phyloP scores from a whole-genome alignment of 2,888 invertebrate species.

The Drosophila emarginata region DNA sequence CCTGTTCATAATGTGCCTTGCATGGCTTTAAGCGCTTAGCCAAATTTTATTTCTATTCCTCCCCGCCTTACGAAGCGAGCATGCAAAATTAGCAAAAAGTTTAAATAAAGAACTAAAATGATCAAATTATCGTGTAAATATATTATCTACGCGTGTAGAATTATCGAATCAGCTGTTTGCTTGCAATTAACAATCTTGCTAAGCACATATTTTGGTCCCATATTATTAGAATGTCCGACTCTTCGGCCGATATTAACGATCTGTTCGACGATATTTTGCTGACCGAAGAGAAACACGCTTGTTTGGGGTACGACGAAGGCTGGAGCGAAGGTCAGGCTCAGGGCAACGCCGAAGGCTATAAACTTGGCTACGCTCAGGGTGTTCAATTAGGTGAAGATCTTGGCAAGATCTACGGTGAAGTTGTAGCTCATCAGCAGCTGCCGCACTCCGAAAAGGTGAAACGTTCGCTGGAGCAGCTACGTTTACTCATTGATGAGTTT shows the following conservation, averaged over 20 bases:
- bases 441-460: constrained; percentile 84
- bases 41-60: constrained; percentile 34
- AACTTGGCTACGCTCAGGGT: constrained; percentile 90
- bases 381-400: constrained; percentile 90
- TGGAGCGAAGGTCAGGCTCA: constrained; percentile 85
- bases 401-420: constrained; percentile 88
- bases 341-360: constrained; percentile 85
- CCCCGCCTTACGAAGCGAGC: constrained; percentile 25
- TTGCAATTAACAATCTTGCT: background rate
- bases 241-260: constrained; percentile 87
- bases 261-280: constrained; percentile 88
- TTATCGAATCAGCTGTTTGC: background rate
- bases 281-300: constrained; percentile 86
- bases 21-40: constrained; percentile 59
- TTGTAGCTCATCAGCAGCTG: constrained; percentile 84
- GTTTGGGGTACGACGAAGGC: constrained; percentile 88
- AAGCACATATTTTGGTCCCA: background rate
- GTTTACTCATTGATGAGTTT: constrained; percentile 85
- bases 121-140: background rate
- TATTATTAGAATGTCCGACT: constrained; percentile 41
- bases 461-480: constrained; percentile 84
- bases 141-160: background rate
- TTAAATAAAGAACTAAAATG: constrained; percentile 28
- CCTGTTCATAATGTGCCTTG: constrained; percentile 64
- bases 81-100: constrained; percentile 38